Evolutionary conservation across 2,888 invertebrate genomes (phyloP).

Genomic region (Pachliopta kotzebuea): DNA sequence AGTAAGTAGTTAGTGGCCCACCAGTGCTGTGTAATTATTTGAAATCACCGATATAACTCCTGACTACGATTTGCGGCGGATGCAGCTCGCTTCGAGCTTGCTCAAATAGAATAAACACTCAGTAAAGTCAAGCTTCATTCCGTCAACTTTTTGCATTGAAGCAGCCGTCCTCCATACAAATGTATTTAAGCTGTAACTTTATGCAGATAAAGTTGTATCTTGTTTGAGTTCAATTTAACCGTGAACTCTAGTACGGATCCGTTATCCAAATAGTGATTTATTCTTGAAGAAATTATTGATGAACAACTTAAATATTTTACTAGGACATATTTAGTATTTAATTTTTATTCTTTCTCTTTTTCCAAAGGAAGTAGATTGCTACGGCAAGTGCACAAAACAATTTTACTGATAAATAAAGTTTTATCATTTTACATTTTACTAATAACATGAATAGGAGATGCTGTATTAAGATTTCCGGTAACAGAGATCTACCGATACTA

Average conservation of each 20-base stretch:
- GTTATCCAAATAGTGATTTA: slow-evolving; percentile 35
- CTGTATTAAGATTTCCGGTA: no score
- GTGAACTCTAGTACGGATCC: slow-evolving; percentile 31
- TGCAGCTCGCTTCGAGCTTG: slow-evolving; percentile 43
- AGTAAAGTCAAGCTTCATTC: slow-evolving; percentile 55
- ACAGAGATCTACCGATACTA: not conserved
- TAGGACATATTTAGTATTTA: slow-evolving; percentile 1
- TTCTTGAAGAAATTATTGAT: slow-evolving; percentile 15
- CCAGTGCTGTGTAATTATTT: slow-evolving; percentile 29
- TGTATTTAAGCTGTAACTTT: slow-evolving; percentile 31
- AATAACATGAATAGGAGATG: no score
- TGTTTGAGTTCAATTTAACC: slow-evolving; percentile 5
- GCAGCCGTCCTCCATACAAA: slow-evolving; percentile 24
- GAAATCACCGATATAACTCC: slow-evolving; percentile 41
- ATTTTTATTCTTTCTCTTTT: no score
- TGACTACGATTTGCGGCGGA: slow-evolving; percentile 39
- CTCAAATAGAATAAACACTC: slow-evolving; percentile 51
- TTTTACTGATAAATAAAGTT: no score
- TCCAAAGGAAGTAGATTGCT: no score
- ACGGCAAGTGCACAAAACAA: no score
- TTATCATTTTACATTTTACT: not conserved
- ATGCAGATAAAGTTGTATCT: slow-evolving; percentile 32
- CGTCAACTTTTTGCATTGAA: slow-evolving; percentile 46
- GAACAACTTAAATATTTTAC: slow-evolving; percentile 10
- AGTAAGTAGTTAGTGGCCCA: slow-evolving; percentile 16